These are phyloP conservation scores for Pelecanoides urinatrix DNA, from an alignment of 2,113 vertebrate species.

Conservation along the genomic window DNA sequence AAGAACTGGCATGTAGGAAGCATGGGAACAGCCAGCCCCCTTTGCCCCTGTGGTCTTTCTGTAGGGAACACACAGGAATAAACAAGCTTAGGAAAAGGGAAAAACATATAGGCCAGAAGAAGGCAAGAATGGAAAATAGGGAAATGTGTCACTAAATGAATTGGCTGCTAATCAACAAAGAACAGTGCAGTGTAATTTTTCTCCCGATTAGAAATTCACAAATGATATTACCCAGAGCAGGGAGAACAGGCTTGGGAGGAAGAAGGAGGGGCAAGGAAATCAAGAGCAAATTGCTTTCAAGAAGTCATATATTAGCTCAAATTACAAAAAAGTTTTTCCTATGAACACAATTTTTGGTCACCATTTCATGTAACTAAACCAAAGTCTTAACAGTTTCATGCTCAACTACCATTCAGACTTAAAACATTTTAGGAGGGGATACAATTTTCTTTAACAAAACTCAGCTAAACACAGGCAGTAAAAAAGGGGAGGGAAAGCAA, in stretches of 20 bases:
- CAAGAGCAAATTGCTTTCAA: not conserved
- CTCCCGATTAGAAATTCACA: not conserved
- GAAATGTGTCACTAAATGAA: not conserved
- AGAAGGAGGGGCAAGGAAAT: not conserved
- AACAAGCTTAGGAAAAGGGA: not conserved
- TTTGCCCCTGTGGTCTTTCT: not conserved
- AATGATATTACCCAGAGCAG: not conserved
- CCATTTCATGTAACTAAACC: not conserved
- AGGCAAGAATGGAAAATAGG: not conserved
- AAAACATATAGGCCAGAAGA: not conserved
- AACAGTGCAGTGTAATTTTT: not conserved
- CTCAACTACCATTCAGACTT: not conserved
- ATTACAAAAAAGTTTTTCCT: not conserved
- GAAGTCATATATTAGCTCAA: not conserved
- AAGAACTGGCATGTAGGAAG: not conserved
- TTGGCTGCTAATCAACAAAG: not conserved
- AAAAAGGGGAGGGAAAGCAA: not conserved
- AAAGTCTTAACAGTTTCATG: not conserved
- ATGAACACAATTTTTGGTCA: not conserved
- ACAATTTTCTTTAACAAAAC: not conserved
- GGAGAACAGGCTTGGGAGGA: not conserved
- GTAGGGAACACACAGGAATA: not conserved
- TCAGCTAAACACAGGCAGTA: not conserved
- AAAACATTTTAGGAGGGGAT: not conserved
- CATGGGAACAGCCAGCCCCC: not conserved